Evolutionary conservation across 2,113 vertebrate genomes (phyloP), one percentile per base, ranked within the genome.

Genomic region (Percopsis transmontana): DNA sequence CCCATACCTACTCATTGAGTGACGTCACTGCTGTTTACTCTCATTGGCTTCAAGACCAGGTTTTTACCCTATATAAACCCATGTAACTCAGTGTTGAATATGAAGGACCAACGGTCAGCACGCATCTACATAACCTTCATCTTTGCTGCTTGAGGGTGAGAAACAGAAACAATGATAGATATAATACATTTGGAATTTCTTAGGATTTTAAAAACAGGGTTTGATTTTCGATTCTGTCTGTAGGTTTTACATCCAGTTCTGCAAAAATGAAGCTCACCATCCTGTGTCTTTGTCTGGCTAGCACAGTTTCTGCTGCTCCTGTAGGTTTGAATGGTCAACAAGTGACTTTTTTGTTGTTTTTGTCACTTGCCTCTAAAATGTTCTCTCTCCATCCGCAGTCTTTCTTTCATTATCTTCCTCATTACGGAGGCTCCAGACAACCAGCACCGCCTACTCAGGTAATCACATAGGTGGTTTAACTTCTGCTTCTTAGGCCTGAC

Each of bases 321-420:
- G 90, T 92, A 66, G 87, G 88, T 88, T 40, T 14, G 19, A 13
- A 51, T 24, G 2, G 40, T 2, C 18, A 9, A 45, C 0, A 70
- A 21, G 16, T 24, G 10, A 24, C 48, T 50, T 57, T 42, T 21
- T 45, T 52, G 21, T 51, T 13, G 8, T 33, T 33, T 7, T 33
- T 7, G 27, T 33, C 27, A 33, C 27, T 33, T 21, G 18, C 3
- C 2, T 20, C 51, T 19, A 3, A 44, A 16, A 15, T 2, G 59
- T n/a, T 24, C 16, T 69, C 6, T 62, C 10, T 77, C 72, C 47
- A 64, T 80, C 86, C 75, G 39, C 69, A 88, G 62, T 78, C 77
- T 0, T 66, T 86, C 62, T 89, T 83, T 67, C 82, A 84, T 70
- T 91, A 90, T 83, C 60, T 92, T 62, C 77, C 85, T 47, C 85